Evolutionary conservation across 2,888 invertebrate genomes (phyloP), one percentile per base, ranked within the genome.

Genomic region (Lutraria lutraria): DNA sequence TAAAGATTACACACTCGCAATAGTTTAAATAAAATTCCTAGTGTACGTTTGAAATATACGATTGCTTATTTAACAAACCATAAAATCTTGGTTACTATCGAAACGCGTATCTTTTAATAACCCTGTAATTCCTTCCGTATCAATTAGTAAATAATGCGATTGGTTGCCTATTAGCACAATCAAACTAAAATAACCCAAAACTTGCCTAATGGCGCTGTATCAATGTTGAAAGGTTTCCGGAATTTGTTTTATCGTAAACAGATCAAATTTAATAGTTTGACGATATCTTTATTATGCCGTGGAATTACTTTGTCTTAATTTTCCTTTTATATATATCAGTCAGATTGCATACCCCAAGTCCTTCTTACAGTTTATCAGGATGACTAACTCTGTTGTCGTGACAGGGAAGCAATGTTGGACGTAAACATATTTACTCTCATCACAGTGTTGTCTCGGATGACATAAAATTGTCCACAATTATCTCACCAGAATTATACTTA

Each of bases 41-140:
- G 63, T 25, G 25, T 25, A 25, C 63, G 63, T 68, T 25, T 8
- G 63, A 68, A 68, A 3, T 25, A 68, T 68, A 25, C 25, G 63
- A n/a, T 2, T 68, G 63, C 0, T 76, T 31, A 76, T 19, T 0
- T 31, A 6, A 31, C 31, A 76, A 31, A 31, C 1, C 31, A 31
- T 76, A 16, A 82, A 76, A 87, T 31, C 83, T 53, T 68, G 43
- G 87, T 83, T 83, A 83, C 83, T 60, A 87, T 82, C 72, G 83
- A 15, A 29, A 82, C 83, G 34, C 34, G 56, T 76, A 87, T 83
- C 87, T 31, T 83, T 82, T 87, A 87, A 87, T 82, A 87, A 83
- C 83, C 87, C 83, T 29, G 76, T 82, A 87, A 87, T 87, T 25
- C 72, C 34, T 21, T 0, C 43, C 6, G 16, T 80, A 85, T 85